Percentiles rank a stretch among this genome's conserved stretches.
Evolutionary conservation across 2,888 invertebrate species (phyloP).

Genomic region (Drosophila subsilvestris): DNA sequence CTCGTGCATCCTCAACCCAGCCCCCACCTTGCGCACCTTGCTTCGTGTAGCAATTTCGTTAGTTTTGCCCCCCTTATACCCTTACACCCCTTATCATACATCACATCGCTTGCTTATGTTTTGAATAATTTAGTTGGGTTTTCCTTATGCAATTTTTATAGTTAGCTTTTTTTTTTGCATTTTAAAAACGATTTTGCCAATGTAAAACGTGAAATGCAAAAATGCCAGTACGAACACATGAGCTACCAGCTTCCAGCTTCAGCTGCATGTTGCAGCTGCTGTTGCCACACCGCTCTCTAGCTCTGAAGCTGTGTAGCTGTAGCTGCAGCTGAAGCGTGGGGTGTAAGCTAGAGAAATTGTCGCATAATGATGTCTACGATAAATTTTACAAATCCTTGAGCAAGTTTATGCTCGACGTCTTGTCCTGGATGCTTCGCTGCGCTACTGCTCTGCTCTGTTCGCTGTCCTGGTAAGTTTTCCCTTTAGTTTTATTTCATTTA

Average conservation of each 20-base stretch:
- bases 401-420: slow-evolving; percentile 51
- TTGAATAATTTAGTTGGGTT: slow-evolving; percentile 67
- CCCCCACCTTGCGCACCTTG: too few species aligned
- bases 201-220: slow-evolving; percentile 73
- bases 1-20: not conserved
- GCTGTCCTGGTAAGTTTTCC: slow-evolving; percentile 8
- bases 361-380: slow-evolving; percentile 76
- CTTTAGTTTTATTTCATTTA: slow-evolving; percentile 64
- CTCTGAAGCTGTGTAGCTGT: slow-evolving; percentile 15
- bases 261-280: slow-evolving; percentile 56
- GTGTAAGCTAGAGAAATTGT: slow-evolving; percentile 62
- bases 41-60: slow-evolving; percentile 7
- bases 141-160: slow-evolving; percentile 14
- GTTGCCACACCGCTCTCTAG: slow-evolving; percentile 29
- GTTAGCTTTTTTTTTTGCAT: slow-evolving; percentile 43
- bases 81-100: slow-evolving; percentile 42
- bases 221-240: slow-evolving; percentile 33
- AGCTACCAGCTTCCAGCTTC: slow-evolving; percentile 25
- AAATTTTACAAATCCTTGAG: slow-evolving; percentile 73
- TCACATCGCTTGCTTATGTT: slow-evolving; percentile 66
- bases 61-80: not conserved
- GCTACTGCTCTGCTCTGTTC: not conserved
- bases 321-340: slow-evolving; percentile 10
- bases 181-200: slow-evolving; percentile 68
- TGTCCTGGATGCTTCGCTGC: slow-evolving; percentile 12